phyloP scores from a whole-genome alignment of 2,888 invertebrate species.

The Orthosia gothica region DNA sequence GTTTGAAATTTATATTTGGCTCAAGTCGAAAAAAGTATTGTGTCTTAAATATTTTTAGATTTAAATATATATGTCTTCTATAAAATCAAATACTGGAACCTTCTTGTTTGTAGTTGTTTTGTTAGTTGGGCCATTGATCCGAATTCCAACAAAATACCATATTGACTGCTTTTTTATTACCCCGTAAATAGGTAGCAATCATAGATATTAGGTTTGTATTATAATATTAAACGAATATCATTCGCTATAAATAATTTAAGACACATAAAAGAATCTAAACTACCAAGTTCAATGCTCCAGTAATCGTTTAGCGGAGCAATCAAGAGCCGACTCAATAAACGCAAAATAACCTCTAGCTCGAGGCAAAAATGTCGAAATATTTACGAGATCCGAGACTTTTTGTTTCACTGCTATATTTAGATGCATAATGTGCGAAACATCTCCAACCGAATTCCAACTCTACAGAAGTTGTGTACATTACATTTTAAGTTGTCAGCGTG shows the following conservation, averaged over 20 bases:
- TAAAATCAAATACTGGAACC: conserved; percentile 7
- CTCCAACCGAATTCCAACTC: conserved; percentile 78
- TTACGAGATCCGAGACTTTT: conserved; percentile 85
- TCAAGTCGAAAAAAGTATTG: conserved; percentile 17
- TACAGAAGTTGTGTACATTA: conserved; percentile 74
- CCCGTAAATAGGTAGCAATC: conserved; percentile 41
- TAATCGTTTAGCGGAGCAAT: conserved; percentile 82
- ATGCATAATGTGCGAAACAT: conserved; percentile 73
- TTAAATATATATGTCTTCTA: conserved; percentile 14
- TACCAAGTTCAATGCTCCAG: conserved; percentile 85
- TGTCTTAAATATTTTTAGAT: not conserved
- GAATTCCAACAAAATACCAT: conserved; percentile 13
- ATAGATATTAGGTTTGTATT: conserved; percentile 30
- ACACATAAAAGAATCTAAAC: conserved; percentile 70
- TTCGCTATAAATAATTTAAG: conserved; percentile 63
- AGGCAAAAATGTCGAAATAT: conserved; percentile 86
- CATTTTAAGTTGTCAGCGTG: conserved; percentile 74
- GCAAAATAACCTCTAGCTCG: conserved; percentile 84
- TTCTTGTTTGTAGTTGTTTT: conserved; percentile 7
- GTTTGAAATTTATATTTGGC: conserved; percentile 35
- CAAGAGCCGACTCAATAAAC: conserved; percentile 84
- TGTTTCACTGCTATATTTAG: conserved; percentile 82
- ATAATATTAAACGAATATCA: conserved; percentile 47
- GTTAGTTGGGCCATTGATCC: conserved; percentile 28
- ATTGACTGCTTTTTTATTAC: conserved; percentile 29